A percentile compares a stretch with the other conserved stretches of the same genome.
These are phyloP conservation scores for Botrylloides violaceus DNA, from an alignment of 23 tunicate genomes.

Conservation along the genomic window DNA sequence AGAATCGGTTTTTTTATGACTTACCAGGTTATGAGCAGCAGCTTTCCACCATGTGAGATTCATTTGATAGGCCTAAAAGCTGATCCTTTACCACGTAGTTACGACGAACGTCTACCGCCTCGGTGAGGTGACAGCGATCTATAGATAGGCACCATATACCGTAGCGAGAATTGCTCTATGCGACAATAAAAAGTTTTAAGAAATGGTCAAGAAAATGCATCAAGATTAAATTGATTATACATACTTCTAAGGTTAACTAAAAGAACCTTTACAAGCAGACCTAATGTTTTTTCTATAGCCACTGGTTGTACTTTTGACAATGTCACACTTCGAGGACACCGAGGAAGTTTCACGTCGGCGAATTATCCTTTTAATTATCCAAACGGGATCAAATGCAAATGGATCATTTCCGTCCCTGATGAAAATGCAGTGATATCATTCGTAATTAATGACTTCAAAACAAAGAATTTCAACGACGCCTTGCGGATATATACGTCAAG, in stretches of 20 bases:
- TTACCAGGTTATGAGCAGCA: background rate
- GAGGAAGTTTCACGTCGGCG: conserved; percentile 3
- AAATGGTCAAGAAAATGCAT: too few relatives aligned
- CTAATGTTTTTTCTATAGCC: too few relatives aligned
- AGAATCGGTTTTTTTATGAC: conserved; percentile 5
- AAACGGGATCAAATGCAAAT: background rate
- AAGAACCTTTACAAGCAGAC: too few relatives aligned
- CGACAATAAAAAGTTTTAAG: too few relatives aligned
- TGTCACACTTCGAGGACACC: background rate
- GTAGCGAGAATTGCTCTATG: too few relatives aligned
- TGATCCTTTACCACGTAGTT: too few relatives aligned
- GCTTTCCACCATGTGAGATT: conserved; percentile 9
- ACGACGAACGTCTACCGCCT: too few relatives aligned
- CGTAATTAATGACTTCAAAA: conserved; percentile 1
- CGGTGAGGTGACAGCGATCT: too few relatives aligned
- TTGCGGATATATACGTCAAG: conserved; percentile 9
- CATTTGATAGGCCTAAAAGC: background rate
- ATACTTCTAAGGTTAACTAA: too few relatives aligned
- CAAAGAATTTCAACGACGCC: conserved; percentile 4
- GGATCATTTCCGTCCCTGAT: background rate
- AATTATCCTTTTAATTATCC: conserved; percentile 7
- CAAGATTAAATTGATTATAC: too few relatives aligned
- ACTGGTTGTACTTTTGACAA: background rate
- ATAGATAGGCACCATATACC: too few relatives aligned
- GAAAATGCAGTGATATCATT: background rate